Evolutionary conservation across 2,797 vertebrate genomes (phyloP).

Genomic region (Mareca strepera): DNA sequence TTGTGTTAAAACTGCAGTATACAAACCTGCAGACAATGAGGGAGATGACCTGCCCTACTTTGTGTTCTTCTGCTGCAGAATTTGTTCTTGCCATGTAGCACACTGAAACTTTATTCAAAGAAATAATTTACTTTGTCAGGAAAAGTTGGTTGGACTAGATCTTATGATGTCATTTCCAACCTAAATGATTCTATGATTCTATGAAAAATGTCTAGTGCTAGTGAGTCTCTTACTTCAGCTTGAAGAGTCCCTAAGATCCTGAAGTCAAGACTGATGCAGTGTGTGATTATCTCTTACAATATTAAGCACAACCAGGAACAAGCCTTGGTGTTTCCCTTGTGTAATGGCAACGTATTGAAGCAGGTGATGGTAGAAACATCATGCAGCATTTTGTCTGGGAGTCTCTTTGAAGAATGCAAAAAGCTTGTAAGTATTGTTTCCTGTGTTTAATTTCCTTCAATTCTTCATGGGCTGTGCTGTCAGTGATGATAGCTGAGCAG

Average conservation of each 20-base stretch:
- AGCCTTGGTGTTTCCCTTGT: slow-evolving; percentile 64
- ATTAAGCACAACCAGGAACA: slow-evolving; percentile 39
- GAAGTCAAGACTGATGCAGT: neutral
- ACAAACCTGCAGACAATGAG: neutral
- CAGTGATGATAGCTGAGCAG: neutral
- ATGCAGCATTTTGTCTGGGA: slow-evolving; percentile 87
- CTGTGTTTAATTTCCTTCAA: neutral
- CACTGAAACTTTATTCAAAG: neutral
- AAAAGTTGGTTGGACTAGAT: no score
- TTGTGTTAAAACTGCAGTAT: neutral
- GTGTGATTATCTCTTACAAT: slow-evolving; percentile 17
- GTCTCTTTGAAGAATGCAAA: slow-evolving; percentile 88
- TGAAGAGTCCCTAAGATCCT: neutral
- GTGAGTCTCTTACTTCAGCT: neutral
- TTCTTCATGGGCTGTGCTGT: neutral
- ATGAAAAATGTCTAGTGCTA: neutral
- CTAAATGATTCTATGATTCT: no score
- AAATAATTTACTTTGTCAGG: neutral
- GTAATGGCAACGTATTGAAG: slow-evolving; percentile 84
- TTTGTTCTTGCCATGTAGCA: neutral
- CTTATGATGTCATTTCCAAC: no score
- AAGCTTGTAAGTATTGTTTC: slow-evolving; percentile 82
- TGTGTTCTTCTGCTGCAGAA: rapidly evolving
- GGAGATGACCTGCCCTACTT: neutral
- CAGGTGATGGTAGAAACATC: slow-evolving; percentile 91